Conservation (phyloP, 2,797 vertebrate genomes). For the Choloepus didactylus region DNA sequence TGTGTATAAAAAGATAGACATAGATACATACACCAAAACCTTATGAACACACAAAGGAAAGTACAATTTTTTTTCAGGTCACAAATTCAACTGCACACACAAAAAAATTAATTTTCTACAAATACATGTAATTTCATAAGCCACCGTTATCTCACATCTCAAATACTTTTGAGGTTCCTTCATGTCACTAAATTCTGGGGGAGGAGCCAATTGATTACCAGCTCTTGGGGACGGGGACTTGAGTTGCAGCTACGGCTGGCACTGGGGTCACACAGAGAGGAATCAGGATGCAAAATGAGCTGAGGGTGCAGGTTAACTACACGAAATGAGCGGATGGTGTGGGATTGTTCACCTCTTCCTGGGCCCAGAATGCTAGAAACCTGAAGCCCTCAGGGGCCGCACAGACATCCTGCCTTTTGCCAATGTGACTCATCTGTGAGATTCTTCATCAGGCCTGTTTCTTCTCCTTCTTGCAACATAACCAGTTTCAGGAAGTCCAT, state of each 20-base stretch:
- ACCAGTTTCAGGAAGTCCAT: not conserved
- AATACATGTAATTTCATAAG: not conserved
- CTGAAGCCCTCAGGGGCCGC: accelerated
- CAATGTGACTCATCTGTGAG: accelerated
- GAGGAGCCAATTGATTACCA: not conserved
- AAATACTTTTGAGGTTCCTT: no score
- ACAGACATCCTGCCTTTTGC: no score
- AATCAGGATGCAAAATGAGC: no score
- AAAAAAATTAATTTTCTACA: not conserved
- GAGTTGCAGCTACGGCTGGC: accelerated
- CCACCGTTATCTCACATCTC: no score
- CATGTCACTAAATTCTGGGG: not conserved
- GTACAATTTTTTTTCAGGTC: not conserved
- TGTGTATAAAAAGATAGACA: no score
- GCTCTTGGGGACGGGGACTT: not conserved
- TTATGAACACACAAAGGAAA: not conserved
- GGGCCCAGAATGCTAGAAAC: no score
- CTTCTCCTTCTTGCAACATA: no score
- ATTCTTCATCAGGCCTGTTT: not conserved
- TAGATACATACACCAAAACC: not conserved
- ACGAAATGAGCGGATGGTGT: no score
- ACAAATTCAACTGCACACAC: no score
- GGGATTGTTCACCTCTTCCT: no score
- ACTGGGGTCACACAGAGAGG: not conserved
- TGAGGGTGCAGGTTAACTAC: no score